Base-by-base conservation (phyloP, 1,140 invertebrate species). In the Bombus breviceps region DNA sequence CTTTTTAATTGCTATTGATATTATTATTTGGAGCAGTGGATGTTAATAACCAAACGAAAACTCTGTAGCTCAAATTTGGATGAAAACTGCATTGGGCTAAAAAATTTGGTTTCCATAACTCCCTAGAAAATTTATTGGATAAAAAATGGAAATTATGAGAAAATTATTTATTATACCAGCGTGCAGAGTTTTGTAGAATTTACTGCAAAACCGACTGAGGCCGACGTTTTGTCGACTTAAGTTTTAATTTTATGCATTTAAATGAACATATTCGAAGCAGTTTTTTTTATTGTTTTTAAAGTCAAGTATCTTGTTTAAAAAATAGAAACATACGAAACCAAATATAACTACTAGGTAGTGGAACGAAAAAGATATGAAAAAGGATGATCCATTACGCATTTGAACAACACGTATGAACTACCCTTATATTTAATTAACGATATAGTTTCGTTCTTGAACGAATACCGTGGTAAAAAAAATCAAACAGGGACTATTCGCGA, bases 401-500 rank as follows among this genome's bases (percentile, higher is more conserved):
- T 73, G 39, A 72, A 39, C 72, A 18, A 74, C 3, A 43, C 13
- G 10, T 47, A 76, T 41, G 39, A 53, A 43, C 47, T 53, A 22
- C 25, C n/a, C n/a, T 43, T 71, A 22, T 28, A 34, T 81, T 81
- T 39, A 53, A 25, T 75, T 34, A 32, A 22, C 18, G 18, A 47
- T 32, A 69, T 69, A 68, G 25, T 64, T 85, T 66, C 28, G n/a
- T 47, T 80, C 34, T 69, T 78, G 10, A 34, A 81, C 78, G 32
- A 84, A 68, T 32, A 34, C 10, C 12, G 9, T 32, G 34, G 43
- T 18, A 57, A 59, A 72, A 6, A 59, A 28, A 76, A 80, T 80
- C 57, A 53, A 85, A 81, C 77, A 79, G 18, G 43, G 37, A 79
- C 34, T 73, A 80, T 25, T 78, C 6, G 59, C 12, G 47, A 86